Percentiles rank a stretch among this genome's conserved stretches.
These are phyloP conservation scores for Heliocidaris tuberculata DNA, from an alignment of 35 echinoderm and acorn worm genomes.

Conservation along the genomic window DNA sequence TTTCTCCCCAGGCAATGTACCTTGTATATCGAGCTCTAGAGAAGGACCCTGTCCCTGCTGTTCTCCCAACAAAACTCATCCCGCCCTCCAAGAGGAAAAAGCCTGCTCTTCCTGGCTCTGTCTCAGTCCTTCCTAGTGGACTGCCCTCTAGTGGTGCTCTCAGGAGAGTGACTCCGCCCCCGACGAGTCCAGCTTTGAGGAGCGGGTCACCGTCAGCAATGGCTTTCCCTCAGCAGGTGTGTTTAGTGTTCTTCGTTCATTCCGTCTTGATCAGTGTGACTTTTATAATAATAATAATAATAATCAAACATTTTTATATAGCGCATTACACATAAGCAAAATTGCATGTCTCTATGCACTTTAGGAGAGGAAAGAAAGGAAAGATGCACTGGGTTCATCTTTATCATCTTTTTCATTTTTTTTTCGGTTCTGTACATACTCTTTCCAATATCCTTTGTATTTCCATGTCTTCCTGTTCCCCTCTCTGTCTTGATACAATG, in stretches of 20 bases:
- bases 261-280: neutral
- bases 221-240: slow-evolving; percentile 35
- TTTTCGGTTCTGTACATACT: no score
- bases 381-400: no score
- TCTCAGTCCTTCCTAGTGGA: slow-evolving; percentile 58
- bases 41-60: slow-evolving; percentile 72
- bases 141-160: slow-evolving; percentile 1
- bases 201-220: slow-evolving; percentile 22
- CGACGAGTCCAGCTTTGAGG: neutral
- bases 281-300: no score
- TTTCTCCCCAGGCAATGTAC: slow-evolving; percentile 85
- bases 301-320: no score
- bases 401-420: no score
- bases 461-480: no score
- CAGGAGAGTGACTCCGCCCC: slow-evolving; percentile 39
- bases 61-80: slow-evolving; percentile 70
- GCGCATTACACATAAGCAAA: no score
- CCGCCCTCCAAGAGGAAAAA: slow-evolving; percentile 90
- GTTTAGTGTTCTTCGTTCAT: neutral
- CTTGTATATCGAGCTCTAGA: slow-evolving; percentile 87
- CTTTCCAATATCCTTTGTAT: no score
- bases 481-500: no score
- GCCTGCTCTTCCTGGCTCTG: slow-evolving; percentile 50
- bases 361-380: no score
- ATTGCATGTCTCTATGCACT: no score